These are phyloP conservation scores for Aurelia aurita DNA, from an alignment of 30 jellyfish, hydroid and myxozoan species.

Conservation along the genomic window DNA sequence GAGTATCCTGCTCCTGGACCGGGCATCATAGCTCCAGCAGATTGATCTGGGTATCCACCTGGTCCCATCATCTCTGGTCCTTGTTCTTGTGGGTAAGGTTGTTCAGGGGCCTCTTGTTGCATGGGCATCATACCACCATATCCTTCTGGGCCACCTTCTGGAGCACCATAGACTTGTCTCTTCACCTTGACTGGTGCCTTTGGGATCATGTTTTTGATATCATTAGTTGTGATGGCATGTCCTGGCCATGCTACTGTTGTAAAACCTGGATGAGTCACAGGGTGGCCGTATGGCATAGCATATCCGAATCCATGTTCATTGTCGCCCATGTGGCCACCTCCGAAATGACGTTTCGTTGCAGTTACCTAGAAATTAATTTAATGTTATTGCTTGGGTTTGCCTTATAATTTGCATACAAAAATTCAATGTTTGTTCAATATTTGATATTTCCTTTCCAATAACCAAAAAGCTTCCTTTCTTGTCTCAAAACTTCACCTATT, in stretches of 20 bases:
- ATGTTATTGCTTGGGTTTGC: not conserved
- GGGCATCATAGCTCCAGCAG: constrained; percentile 42
- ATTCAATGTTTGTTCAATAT: no score
- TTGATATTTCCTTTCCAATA: no score
- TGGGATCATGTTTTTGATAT: constrained; percentile 77
- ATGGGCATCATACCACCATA: constrained; percentile 61
- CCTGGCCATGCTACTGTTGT: constrained; percentile 99
- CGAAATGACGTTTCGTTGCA: constrained; percentile 72
- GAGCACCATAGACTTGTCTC: constrained; percentile 76
- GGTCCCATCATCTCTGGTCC: constrained; percentile 86
- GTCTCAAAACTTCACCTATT: no score
- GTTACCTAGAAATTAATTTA: constrained; percentile 23
- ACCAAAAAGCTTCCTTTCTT: no score
- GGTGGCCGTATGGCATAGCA: constrained; percentile 96
- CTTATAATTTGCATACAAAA: no score
- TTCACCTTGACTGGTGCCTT: constrained; percentile 64
- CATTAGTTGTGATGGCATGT: constrained; percentile 91
- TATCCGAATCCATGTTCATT: constrained; percentile 46
- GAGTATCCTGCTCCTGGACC: constrained; percentile 50
- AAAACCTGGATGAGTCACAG: constrained; percentile 98
- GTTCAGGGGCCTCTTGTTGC: constrained; percentile 55
- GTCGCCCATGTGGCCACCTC: constrained; percentile 48
- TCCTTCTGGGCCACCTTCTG: constrained; percentile 71
- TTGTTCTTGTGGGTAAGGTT: constrained; percentile 64
- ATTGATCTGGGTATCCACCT: constrained; percentile 41